Conservation (phyloP, 2,797 vertebrate genomes). For the Diglossa cyanea region DNA sequence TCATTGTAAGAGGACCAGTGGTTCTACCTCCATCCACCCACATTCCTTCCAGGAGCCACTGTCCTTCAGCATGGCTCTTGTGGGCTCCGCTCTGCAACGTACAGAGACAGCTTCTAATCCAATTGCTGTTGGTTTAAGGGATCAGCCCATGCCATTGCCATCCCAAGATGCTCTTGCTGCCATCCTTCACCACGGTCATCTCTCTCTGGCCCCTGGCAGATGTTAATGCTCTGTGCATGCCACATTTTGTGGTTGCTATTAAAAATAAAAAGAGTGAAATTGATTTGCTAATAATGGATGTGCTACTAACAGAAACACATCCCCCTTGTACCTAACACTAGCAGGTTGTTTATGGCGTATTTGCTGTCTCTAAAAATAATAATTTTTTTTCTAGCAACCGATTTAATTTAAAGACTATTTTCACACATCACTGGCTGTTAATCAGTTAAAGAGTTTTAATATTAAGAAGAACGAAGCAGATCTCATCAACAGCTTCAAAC, state of each 20-base stretch:
- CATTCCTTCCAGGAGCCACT: background rate
- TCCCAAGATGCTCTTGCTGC: background rate
- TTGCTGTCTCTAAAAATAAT: slow-evolving; percentile 11
- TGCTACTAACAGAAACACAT: background rate
- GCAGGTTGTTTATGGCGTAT: background rate
- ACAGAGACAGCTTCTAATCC: background rate
- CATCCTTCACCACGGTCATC: background rate
- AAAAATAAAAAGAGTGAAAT: slow-evolving; percentile 22
- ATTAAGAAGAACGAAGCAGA: slow-evolving; percentile 22
- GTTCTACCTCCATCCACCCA: background rate
- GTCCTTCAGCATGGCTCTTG: background rate
- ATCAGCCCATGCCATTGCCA: background rate
- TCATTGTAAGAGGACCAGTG: background rate
- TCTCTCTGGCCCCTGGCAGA: background rate
- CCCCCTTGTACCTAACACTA: background rate
- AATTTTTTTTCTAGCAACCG: background rate
- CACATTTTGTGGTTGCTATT: background rate
- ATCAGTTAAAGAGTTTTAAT: slow-evolving; percentile 36
- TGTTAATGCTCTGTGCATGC: background rate
- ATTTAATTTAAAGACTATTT: slow-evolving; percentile 48
- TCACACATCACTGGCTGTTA: slow-evolving; percentile 5
- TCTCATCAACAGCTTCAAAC: slow-evolving; percentile 7
- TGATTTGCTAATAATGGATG: slow-evolving; percentile 23
- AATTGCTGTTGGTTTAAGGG: accelerated
- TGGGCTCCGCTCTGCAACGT: background rate